Evolutionary conservation across 1,140 invertebrate species (phyloP).

Genomic region (Drosophila tani): DNA sequence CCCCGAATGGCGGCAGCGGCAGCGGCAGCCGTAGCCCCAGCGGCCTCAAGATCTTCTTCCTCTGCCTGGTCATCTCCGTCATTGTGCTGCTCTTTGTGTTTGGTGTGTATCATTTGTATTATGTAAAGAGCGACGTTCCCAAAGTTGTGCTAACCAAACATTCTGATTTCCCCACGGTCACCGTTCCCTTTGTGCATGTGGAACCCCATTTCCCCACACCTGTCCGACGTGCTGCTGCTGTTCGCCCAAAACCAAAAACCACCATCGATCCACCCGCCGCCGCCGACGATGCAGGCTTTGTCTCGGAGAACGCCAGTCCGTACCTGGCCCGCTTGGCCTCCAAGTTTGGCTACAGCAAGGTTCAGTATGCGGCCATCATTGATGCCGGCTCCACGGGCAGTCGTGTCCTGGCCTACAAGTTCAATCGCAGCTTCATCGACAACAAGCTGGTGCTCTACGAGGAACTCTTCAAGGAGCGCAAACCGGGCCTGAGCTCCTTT

Average conservation of each 20-base stretch:
- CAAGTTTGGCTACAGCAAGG: slow-evolving; percentile 89
- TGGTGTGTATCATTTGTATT: slow-evolving; percentile 76
- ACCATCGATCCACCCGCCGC: slow-evolving; percentile 1
- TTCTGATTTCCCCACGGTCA: slow-evolving; percentile 58
- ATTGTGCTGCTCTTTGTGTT: slow-evolving; percentile 75
- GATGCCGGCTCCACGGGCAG: slow-evolving; percentile 98
- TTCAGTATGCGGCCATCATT: slow-evolving; percentile 96
- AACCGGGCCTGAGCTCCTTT: slow-evolving; percentile 95
- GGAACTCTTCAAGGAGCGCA: slow-evolving; percentile 93
- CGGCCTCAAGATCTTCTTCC: slow-evolving; percentile 79
- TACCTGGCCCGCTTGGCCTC: slow-evolving; percentile 88
- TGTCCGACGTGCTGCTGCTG: neutral
- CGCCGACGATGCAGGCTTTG: slow-evolving; percentile 54
- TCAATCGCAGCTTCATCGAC: slow-evolving; percentile 90
- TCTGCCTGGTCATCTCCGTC: slow-evolving; percentile 78
- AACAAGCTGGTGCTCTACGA: slow-evolving; percentile 90
- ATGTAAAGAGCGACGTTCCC: slow-evolving; percentile 3
- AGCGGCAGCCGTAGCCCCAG: slow-evolving; percentile 54
- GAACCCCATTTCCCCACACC: slow-evolving; percentile 47
- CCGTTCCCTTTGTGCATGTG: slow-evolving; percentile 41
- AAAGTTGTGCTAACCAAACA: slow-evolving; percentile 60
- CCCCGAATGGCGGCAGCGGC: slow-evolving; percentile 19
- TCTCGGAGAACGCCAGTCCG: slow-evolving; percentile 84
- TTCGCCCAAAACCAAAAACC: slow-evolving; percentile 11
- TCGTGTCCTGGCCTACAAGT: slow-evolving; percentile 95